A percentile compares a stretch with the other conserved stretches of the same genome.
Evolutionary conservation across 92 coral and sea anemone species (phyloP).

Genomic region (Siderastrea siderea): DNA sequence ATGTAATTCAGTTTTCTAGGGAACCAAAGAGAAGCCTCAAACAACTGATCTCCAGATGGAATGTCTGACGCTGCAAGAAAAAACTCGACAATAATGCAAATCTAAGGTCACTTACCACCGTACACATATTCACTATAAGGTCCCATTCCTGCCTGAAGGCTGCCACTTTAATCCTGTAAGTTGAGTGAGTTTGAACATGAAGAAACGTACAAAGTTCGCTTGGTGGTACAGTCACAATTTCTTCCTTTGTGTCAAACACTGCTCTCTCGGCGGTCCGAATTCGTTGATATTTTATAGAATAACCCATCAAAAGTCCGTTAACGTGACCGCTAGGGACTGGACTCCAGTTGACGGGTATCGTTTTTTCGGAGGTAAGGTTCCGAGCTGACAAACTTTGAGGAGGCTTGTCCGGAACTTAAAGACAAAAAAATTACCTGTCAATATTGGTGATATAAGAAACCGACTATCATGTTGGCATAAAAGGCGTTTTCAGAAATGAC

Average conservation of each 20-base stretch:
- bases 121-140: conserved; percentile 22
- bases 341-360: conserved; percentile 39
- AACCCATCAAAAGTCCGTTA: conserved; percentile 49
- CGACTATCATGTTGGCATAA: too few species aligned
- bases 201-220: background rate
- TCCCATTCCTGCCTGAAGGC: conserved; percentile 58
- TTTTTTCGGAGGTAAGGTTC: conserved; percentile 35
- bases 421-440: background rate
- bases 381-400: conserved; percentile 37
- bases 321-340: conserved; percentile 62
- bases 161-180: conserved; percentile 45
- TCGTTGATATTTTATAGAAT: conserved; percentile 43
- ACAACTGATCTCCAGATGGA: too few species aligned
- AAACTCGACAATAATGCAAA: background rate
- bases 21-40: too few species aligned
- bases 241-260: background rate
- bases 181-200: conserved; percentile 32
- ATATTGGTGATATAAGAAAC: background rate
- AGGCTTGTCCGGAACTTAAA: conserved; percentile 47
- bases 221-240: background rate
- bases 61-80: too few species aligned
- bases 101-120: conserved; percentile 30
- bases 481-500: too few species aligned
- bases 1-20: too few species aligned
- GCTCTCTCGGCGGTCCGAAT: conserved; percentile 39